These are phyloP conservation scores for Mesoligia furuncula DNA, from an alignment of 2,888 invertebrate genomes.

Conservation along the genomic window DNA sequence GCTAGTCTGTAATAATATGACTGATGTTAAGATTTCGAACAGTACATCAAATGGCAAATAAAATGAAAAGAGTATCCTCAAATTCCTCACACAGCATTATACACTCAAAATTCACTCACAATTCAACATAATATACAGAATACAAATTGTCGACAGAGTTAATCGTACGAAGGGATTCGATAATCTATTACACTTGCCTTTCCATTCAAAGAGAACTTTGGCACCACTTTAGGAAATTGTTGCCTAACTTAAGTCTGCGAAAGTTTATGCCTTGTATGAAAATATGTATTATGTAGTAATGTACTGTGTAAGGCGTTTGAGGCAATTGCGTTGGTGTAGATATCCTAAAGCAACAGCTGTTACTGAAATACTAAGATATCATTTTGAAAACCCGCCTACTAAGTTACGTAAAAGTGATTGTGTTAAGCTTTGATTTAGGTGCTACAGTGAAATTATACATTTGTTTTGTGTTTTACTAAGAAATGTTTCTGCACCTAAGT, in stretches of 20 bases:
- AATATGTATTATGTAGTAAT: constrained; percentile 40
- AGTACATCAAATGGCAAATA: constrained; percentile 7
- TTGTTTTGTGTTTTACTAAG: not conserved
- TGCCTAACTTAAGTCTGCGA: constrained; percentile 69
- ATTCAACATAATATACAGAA: constrained; percentile 54
- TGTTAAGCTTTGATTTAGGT: constrained; percentile 10
- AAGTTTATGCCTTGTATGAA: constrained; percentile 75
- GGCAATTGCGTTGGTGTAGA: constrained; percentile 55
- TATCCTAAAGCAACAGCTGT: constrained; percentile 48
- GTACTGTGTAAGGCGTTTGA: constrained; percentile 26
- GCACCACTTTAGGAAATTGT: constrained; percentile 78
- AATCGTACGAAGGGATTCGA: constrained; percentile 68
- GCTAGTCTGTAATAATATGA: not conserved
- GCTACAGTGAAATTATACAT: not conserved
- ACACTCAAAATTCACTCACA: constrained; percentile 28
- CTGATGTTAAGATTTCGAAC: not conserved
- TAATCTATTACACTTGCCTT: constrained; percentile 75
- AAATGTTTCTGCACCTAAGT: not conserved
- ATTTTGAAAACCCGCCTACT: constrained; percentile 19
- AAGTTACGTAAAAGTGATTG: constrained; percentile 14
- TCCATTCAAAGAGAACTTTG: constrained; percentile 76
- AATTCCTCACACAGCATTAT: constrained; percentile 11
- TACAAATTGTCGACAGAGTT: constrained; percentile 58
- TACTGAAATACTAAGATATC: constrained; percentile 24
- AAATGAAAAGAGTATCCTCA: not conserved